A percentile compares a stretch with the other conserved stretches of the same genome.
Evolutionary conservation across 2,113 vertebrate species (phyloP).

Genomic region (Eulemur macaco): DNA sequence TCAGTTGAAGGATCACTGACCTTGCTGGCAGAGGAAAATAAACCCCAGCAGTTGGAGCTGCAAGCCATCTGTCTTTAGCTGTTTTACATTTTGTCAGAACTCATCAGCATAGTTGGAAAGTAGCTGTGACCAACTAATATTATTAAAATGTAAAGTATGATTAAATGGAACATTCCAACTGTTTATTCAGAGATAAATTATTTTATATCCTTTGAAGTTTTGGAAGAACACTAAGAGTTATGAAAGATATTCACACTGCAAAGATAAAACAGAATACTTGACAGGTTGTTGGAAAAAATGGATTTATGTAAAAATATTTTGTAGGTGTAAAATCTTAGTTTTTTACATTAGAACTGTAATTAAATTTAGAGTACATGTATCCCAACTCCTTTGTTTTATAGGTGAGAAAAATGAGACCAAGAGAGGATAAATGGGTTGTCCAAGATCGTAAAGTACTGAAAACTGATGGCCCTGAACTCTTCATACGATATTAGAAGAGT

Average conservation of each 20-base stretch:
- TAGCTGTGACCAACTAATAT: slow-evolving; percentile 52
- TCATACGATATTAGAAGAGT: background rate
- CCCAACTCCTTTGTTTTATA: slow-evolving; percentile 14
- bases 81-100: slow-evolving; percentile 71
- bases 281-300: slow-evolving; percentile 37
- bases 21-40: slow-evolving; percentile 66
- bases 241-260: slow-evolving; percentile 7
- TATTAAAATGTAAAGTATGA: slow-evolving; percentile 59
- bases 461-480: background rate
- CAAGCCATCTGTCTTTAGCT: slow-evolving; percentile 75
- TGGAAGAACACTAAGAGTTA: slow-evolving; percentile 27
- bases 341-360: slow-evolving; percentile 3
- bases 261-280: slow-evolving; percentile 34
- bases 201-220: slow-evolving; percentile 33
- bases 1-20: slow-evolving; percentile 57
- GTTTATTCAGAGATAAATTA: slow-evolving; percentile 46
- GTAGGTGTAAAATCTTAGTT: slow-evolving; percentile 25
- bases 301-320: slow-evolving; percentile 26
- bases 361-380: slow-evolving; percentile 47
- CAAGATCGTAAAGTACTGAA: background rate
- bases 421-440: background rate
- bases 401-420: slow-evolving; percentile 24
- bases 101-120: slow-evolving; percentile 61
- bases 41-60: slow-evolving; percentile 69
- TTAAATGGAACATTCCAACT: slow-evolving; percentile 2